Evolutionary conservation across 2,797 vertebrate genomes (phyloP).

Genomic region (Hephaestus fuliginosus): DNA sequence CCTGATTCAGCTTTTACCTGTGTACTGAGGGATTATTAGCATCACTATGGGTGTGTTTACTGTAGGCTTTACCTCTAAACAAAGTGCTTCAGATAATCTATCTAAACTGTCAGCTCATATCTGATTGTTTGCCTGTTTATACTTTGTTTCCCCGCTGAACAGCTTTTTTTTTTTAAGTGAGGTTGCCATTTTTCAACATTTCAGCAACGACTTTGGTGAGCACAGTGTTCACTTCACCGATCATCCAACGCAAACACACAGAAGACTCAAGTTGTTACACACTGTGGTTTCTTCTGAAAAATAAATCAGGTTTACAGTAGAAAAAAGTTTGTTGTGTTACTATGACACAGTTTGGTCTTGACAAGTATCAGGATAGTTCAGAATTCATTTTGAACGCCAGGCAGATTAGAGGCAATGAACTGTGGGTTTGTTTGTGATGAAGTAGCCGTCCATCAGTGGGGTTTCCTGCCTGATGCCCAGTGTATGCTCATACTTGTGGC

Average conservation of each 20-base stretch:
- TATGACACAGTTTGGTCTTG: not conserved
- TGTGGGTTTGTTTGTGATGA: not conserved
- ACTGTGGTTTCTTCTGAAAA: not conserved
- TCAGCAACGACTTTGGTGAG: not conserved
- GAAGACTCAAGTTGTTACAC: not conserved
- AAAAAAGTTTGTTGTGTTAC: not conserved
- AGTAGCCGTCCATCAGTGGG: not conserved
- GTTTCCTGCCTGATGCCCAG: not conserved
- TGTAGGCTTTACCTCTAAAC: too few species aligned
- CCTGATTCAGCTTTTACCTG: too few species aligned
- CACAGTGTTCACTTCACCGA: not conserved
- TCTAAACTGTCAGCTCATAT: not conserved
- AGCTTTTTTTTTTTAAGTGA: not conserved
- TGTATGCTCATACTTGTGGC: conserved; percentile 1
- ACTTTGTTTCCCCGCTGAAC: not conserved
- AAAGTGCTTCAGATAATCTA: not conserved
- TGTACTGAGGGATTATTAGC: not conserved
- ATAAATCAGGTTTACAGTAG: not conserved
- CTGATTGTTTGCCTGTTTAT: not conserved
- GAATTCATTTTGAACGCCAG: not conserved
- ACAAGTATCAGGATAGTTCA: not conserved
- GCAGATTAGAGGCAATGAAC: not conserved
- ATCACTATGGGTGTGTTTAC: not conserved
- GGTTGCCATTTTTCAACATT: not conserved
- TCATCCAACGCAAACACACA: not conserved